Conservation (phyloP, 1,140 invertebrate genomes). For the Meloidogyne floridensis region DNA sequence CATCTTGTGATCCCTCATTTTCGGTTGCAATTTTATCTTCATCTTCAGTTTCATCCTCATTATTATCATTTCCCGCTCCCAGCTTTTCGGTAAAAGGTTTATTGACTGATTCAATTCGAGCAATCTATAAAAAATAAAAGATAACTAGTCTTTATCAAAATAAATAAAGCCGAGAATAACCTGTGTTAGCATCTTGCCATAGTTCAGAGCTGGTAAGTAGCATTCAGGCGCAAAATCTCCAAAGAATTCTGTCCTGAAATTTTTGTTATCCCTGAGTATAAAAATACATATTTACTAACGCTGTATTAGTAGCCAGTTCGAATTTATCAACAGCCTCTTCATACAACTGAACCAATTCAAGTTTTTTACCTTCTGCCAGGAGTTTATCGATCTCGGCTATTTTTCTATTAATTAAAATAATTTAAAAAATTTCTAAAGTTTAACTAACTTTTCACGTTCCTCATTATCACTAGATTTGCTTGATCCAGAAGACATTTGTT, state of each 20-base stretch:
- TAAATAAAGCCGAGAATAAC: neutral
- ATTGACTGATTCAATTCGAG: conserved; percentile 19
- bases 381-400: conserved; percentile 29
- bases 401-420: conserved; percentile 23
- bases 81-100: neutral
- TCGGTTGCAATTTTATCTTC: too few species aligned
- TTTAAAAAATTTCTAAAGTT: neutral
- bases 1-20: too few species aligned
- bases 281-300: conserved; percentile 13
- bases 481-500: neutral
- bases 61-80: neutral
- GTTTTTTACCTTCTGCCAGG: conserved; percentile 29
- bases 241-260: conserved; percentile 29
- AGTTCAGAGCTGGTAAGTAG: conserved; percentile 30
- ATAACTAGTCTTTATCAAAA: neutral
- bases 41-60: conserved; percentile 13
- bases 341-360: conserved; percentile 23
- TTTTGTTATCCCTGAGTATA: neutral
- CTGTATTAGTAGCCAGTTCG: conserved; percentile 17
- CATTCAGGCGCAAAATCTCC: conserved; percentile 33
- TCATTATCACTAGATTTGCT: neutral
- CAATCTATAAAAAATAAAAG: conserved; percentile 12
- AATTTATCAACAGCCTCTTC: conserved; percentile 31
- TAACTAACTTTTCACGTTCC: neutral
- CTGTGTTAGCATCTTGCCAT: conserved; percentile 30